These are phyloP conservation scores for Drosophila lutescens DNA, from an alignment of 2,888 invertebrate species.

Conservation along the genomic window DNA sequence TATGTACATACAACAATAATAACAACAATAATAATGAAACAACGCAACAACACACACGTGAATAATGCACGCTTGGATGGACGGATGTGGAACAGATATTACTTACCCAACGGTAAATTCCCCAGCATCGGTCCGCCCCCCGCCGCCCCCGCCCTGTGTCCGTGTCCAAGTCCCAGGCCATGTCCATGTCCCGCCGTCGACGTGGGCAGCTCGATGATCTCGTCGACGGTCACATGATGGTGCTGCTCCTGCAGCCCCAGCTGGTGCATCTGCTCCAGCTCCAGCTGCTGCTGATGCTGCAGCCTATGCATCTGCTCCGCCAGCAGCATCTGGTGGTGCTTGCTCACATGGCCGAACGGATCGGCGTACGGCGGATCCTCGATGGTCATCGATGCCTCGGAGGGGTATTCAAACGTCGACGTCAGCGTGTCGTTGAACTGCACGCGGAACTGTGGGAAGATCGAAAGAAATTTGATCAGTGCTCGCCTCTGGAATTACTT, in stretches of 20 bases:
- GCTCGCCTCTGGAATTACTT: background rate
- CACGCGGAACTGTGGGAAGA: conserved; percentile 90
- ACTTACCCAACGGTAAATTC: conserved; percentile 84
- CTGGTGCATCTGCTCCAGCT: conserved; percentile 53
- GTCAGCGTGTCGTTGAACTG: conserved; percentile 95
- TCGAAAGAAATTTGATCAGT: conserved; percentile 10
- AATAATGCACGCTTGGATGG: conserved; percentile 21
- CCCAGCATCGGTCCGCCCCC: conserved; percentile 82
- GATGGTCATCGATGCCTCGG: conserved; percentile 92
- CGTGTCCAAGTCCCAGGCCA: conserved; percentile 41
- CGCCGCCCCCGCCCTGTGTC: conserved; percentile 42
- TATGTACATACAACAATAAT: background rate
- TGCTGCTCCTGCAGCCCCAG: conserved; percentile 57
- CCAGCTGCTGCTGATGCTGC: conserved; percentile 53
- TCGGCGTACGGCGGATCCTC: conserved; percentile 86
- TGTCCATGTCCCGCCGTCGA: conserved; percentile 46
- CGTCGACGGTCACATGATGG: conserved; percentile 83
- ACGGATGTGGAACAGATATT: conserved; percentile 32
- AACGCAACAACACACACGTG: background rate
- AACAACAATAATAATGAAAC: background rate
- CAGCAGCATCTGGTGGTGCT: conserved; percentile 67
- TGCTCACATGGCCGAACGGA: conserved; percentile 70
- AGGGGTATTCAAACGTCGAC: conserved; percentile 96
- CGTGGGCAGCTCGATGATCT: conserved; percentile 83
- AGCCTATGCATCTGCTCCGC: conserved; percentile 71